Evolutionary conservation across 2,113 vertebrate genomes (phyloP), one percentile per base, ranked within the genome.

Genomic region (Eidolon helvum): DNA sequence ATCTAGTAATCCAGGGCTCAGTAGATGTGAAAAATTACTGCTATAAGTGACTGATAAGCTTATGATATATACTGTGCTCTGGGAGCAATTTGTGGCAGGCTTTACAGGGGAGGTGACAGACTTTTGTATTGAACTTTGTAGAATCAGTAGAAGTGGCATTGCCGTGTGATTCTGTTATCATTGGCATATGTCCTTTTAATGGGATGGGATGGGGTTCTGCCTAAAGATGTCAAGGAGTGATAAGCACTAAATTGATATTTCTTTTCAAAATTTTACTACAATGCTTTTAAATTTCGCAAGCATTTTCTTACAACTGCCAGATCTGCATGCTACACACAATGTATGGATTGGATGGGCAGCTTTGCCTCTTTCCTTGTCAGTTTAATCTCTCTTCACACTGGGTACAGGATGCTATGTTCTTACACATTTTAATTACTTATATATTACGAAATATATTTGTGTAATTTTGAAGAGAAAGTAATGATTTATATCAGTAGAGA

Each of bases 351-450:
- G 15, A 26, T 0, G 7, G 68, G 40, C 38, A 78, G 43, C 26
- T 86, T 66, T 87, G 59, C 9, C 2, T 90, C 26, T 33, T 24
- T 95, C 19, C 30, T 77, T 35, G 24, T 65, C 74, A 38, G 43
- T 83, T 87, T 84, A 65, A 69, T 87, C 93, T 94, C 19, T 74
- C 28, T 92, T 33, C 35, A 43, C 18, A 78, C 2, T 65, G 45
- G 24, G 7, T 30, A 24, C n/a, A 8, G 43, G 21, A 28, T 94
- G 16, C 74, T 92, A 26, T 68, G 59, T 85, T 97, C 65, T 63
- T 75, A 66, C 15, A 90, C 22, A 59, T 74, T 96, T 90, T 87
- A 94, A 87, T 87, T 90, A 59, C 53, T 91, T 92, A 38, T 87
- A 40, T 91, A 19, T 48, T 45, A 15, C 18, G 65, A 24, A n/a